Percentiles rank a stretch among this genome's conserved stretches.
Evolutionary conservation across 2,888 invertebrate genomes (phyloP).

Genomic region (Cenopis cana): DNA sequence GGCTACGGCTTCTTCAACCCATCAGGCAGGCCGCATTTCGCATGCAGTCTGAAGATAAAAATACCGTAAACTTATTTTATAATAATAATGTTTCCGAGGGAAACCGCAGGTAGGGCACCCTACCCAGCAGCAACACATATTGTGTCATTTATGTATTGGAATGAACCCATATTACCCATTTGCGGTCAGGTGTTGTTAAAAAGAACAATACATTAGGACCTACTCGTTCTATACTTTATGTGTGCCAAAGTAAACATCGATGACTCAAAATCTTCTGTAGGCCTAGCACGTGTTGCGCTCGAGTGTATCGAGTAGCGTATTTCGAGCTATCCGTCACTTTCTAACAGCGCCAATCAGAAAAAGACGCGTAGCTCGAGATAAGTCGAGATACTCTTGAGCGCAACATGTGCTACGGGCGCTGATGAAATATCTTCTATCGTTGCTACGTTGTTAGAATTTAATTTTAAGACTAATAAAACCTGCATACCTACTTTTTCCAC

Average conservation of each 20-base stretch:
- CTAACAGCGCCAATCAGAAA: too few relatives aligned
- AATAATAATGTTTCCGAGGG: not conserved
- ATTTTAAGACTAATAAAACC: constrained; percentile 16
- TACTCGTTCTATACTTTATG: not conserved
- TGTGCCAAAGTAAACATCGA: not conserved
- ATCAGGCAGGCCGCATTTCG: too few relatives aligned
- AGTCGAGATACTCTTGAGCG: too few relatives aligned
- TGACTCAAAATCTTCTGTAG: constrained; percentile 6
- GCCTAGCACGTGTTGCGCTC: too few relatives aligned
- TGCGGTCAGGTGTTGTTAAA: constrained; percentile 8
- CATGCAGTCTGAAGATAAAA: too few relatives aligned
- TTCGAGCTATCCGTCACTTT: too few relatives aligned
- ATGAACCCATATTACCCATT: constrained; percentile 11
- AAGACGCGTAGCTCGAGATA: too few relatives aligned
- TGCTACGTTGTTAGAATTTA: constrained; percentile 5
- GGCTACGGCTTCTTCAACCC: too few relatives aligned
- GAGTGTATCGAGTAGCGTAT: too few relatives aligned
- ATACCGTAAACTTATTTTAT: not conserved
- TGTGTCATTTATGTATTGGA: not conserved
- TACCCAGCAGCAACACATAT: not conserved
- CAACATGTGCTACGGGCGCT: too few relatives aligned
- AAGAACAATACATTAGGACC: constrained; percentile 21
- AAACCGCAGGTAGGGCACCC: not conserved
- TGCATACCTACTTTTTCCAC: not conserved
- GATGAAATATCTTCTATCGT: too few relatives aligned